Conservation (phyloP, 2,113 vertebrate genomes). For the Nestor notabilis region DNA sequence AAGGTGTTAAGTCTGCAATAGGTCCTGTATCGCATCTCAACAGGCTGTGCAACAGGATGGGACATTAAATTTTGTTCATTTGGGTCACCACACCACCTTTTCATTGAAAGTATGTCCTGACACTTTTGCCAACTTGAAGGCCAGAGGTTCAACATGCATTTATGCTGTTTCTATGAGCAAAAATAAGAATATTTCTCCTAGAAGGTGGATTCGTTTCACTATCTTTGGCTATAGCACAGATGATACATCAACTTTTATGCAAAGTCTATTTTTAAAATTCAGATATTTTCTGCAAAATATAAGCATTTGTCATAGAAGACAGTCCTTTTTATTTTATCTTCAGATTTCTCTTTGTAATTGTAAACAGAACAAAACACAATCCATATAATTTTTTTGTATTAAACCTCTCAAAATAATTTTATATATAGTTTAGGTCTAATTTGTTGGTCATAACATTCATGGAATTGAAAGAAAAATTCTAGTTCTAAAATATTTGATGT, state of each 20-base stretch:
- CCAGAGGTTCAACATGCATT: not conserved
- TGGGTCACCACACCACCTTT: not conserved
- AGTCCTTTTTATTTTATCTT: not conserved
- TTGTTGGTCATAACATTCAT: not conserved
- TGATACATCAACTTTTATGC: not conserved
- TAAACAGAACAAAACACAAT: not conserved
- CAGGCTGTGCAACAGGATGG: not conserved
- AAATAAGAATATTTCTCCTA: not conserved
- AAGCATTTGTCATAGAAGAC: not conserved
- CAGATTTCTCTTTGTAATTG: not conserved
- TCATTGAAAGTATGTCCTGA: not conserved
- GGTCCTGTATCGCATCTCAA: not conserved
- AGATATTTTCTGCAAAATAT: not conserved
- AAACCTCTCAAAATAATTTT: too few species aligned
- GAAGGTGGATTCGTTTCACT: not conserved
- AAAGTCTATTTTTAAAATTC: not conserved
- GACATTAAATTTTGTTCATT: not conserved
- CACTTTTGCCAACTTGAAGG: not conserved
- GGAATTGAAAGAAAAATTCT: not conserved
- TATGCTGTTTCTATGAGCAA: not conserved
- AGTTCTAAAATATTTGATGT: not conserved
- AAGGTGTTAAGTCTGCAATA: not conserved
- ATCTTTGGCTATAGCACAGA: not conserved
- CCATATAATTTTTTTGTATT: not conserved
- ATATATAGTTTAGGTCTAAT: not conserved